Evolutionary conservation across 2,113 vertebrate genomes (phyloP).

Genomic region (Limnothrissa miodon): DNA sequence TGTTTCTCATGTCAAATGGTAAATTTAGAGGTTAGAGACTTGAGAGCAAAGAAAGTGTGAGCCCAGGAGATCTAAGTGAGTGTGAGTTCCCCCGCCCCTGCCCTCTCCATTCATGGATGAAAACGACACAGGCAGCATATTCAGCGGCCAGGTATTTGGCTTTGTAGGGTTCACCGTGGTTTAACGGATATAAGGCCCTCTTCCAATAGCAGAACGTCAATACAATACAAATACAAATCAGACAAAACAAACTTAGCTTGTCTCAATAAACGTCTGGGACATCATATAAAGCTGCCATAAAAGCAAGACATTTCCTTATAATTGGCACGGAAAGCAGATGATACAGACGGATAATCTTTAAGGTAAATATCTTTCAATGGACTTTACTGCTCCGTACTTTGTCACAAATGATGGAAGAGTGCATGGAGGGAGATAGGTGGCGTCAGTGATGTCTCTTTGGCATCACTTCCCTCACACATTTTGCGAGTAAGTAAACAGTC

Average conservation of each 20-base stretch:
- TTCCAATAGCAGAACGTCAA: not conserved
- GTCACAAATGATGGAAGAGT: not conserved
- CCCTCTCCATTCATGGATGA: not conserved
- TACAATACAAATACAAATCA: not conserved
- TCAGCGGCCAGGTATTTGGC: not conserved
- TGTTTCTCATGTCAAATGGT: conserved; percentile 25
- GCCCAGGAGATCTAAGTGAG: conserved; percentile 1
- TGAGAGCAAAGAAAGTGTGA: conserved; percentile 49
- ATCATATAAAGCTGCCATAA: not conserved
- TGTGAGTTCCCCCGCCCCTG: conserved; percentile 18
- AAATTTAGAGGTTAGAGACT: conserved; percentile 54
- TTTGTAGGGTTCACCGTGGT: not conserved
- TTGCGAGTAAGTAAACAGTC: not conserved
- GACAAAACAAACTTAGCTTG: not conserved
- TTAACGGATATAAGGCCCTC: not conserved
- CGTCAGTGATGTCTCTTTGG: not conserved
- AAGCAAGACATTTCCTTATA: not conserved
- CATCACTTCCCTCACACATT: not conserved
- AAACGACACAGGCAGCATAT: not conserved
- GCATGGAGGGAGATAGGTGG: not conserved
- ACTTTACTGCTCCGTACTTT: not conserved
- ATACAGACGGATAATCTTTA: not conserved
- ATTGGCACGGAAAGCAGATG: not conserved
- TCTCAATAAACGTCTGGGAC: not conserved
- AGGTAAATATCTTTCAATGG: not conserved